Evolutionary conservation across 2,113 vertebrate species (phyloP).

Genomic region (Triplophysa siluroides): DNA sequence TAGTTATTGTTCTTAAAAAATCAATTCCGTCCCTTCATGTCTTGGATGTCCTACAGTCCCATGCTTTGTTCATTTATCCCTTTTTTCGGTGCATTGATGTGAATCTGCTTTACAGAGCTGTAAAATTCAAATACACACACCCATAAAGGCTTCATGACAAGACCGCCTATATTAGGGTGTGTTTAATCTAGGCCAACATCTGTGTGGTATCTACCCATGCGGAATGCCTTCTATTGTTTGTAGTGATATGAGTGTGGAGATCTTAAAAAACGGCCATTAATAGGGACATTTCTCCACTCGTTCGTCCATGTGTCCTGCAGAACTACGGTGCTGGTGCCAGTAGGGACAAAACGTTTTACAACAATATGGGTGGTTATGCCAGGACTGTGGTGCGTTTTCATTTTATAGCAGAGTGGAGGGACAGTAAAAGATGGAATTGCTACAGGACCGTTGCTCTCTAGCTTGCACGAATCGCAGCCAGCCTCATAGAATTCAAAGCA

Average conservation of each 20-base stretch:
- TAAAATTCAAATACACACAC: conserved; percentile 26
- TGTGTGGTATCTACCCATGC: conserved; percentile 27
- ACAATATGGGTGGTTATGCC: conserved; percentile 17
- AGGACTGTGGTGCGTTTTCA: conserved; percentile 44
- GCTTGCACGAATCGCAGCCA: conserved; percentile 54
- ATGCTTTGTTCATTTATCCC: conserved; percentile 3
- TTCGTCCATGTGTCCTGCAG: not conserved
- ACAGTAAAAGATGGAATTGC: conserved; percentile 33
- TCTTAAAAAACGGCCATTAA: not conserved
- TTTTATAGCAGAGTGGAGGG: conserved; percentile 24
- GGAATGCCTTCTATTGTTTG: conserved; percentile 36
- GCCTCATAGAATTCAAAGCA: conserved; percentile 16
- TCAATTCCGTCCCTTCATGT: too few relatives aligned
- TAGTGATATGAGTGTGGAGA: conserved; percentile 1
- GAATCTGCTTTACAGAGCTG: conserved; percentile 42
- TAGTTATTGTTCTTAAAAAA: not conserved
- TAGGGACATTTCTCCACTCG: not conserved
- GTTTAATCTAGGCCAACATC: conserved; percentile 38
- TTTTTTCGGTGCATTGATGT: conserved; percentile 2
- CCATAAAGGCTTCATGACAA: conserved; percentile 4
- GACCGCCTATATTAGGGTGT: conserved; percentile 12
- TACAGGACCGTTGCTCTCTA: conserved; percentile 56
- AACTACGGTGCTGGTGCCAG: not conserved
- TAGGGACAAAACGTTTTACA: conserved; percentile 10
- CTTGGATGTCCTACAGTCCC: conserved; percentile 12